Evolutionary conservation across 2,797 vertebrate species (phyloP).

Genomic region (Xiphophorus birchmanni): DNA sequence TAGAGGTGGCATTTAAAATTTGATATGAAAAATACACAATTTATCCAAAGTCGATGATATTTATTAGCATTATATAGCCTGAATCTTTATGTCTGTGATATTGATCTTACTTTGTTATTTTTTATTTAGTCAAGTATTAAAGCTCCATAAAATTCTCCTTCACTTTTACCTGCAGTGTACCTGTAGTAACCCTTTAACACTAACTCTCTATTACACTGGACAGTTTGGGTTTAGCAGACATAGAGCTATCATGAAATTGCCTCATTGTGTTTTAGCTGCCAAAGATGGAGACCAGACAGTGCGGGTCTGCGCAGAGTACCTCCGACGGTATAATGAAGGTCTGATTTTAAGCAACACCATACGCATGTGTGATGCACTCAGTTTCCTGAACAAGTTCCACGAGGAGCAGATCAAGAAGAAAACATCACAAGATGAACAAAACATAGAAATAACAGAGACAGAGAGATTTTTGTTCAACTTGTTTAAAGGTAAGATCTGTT

Average conservation of each 20-base stretch:
- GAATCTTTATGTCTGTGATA: background rate
- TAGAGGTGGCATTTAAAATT: background rate
- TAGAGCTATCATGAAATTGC: background rate
- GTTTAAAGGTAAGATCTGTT: constrained; percentile 83
- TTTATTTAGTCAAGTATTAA: background rate
- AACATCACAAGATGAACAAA: constrained; percentile 68
- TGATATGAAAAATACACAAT: background rate
- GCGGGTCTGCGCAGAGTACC: constrained; percentile 89
- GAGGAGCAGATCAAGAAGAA: constrained; percentile 88
- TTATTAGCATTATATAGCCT: background rate
- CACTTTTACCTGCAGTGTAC: background rate
- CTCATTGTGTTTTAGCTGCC: constrained; percentile 80
- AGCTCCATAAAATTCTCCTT: background rate
- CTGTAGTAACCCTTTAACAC: background rate
- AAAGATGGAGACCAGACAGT: constrained; percentile 86
- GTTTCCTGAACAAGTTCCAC: constrained; percentile 86
- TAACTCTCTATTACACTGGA: background rate
- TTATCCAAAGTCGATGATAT: background rate
- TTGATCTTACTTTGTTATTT: no score
- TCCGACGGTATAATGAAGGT: constrained; percentile 92
- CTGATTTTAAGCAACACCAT: constrained; percentile 92
- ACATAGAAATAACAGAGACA: constrained; percentile 80
- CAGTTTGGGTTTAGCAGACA: background rate
- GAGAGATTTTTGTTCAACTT: constrained; percentile 88
- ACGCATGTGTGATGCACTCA: constrained; percentile 90